Conservation (phyloP, 2,797 vertebrate genomes). For the Cossypha niveicapilla region DNA sequence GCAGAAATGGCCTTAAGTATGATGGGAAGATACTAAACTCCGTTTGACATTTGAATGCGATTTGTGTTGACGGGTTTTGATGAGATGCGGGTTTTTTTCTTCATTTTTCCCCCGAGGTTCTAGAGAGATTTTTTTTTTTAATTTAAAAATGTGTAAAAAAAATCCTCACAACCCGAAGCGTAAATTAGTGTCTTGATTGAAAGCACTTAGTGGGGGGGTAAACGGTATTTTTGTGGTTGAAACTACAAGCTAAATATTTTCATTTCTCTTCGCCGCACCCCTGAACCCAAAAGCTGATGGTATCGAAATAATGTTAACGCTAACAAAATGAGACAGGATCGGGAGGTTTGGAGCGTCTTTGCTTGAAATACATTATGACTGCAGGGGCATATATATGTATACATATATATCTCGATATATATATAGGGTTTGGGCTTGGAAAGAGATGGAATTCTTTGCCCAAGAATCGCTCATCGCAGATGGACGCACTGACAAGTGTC, state of each 20-base stretch:
- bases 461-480: conserved; percentile 29
- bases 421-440: conserved; percentile 17
- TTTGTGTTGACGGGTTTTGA: neutral
- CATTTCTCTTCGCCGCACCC: neutral
- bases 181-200: neutral
- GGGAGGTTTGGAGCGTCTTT: neutral
- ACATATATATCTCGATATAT: too few relatives aligned
- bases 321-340: neutral
- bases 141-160: neutral
- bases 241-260: neutral
- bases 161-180: neutral
- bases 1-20: conserved; percentile 58
- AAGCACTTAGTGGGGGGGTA: neutral
- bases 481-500: conserved; percentile 18
- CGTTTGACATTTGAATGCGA: neutral
- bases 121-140: neutral
- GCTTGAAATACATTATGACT: conserved; percentile 21
- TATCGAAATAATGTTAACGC: neutral
- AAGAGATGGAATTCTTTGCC: conserved; percentile 41
- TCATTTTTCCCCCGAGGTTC: neutral
- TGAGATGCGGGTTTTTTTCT: fast-evolving
- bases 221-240: neutral
- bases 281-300: neutral
- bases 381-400: neutral
- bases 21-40: conserved; percentile 47